Conservation (phyloP, 1,140 invertebrate genomes). For the Scylla paramamosain region DNA sequence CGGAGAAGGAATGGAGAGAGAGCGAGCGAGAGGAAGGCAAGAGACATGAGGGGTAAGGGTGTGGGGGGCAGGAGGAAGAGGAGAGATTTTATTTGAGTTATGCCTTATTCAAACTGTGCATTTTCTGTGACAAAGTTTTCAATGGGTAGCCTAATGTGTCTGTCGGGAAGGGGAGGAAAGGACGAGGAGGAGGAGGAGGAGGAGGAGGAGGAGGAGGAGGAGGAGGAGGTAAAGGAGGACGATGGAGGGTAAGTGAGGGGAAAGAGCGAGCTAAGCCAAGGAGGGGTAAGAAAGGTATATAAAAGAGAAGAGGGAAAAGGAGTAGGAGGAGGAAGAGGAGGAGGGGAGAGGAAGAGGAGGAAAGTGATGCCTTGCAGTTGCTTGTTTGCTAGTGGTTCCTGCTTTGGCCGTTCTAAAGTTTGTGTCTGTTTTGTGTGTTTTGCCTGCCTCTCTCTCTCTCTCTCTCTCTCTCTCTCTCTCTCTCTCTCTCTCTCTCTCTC, state of each 20-base stretch:
- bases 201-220: conserved; percentile 3
- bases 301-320: not conserved
- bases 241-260: not conserved
- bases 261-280: not conserved
- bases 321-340: not conserved
- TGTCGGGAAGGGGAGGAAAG: not conserved
- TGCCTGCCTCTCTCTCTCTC: not conserved
- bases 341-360: not conserved
- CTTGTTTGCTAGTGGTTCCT: not conserved
- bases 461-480: conserved; percentile 12
- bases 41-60: not conserved
- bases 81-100: conserved; percentile 60
- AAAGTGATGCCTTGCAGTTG: not conserved
- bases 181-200: not conserved
- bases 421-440: not conserved
- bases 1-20: not conserved
- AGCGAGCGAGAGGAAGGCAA: not conserved
- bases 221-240: not conserved
- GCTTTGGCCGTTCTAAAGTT: not conserved
- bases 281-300: not conserved
- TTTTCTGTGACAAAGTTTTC: conserved; percentile 67
- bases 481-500: not conserved
- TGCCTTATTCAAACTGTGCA: conserved; percentile 64
- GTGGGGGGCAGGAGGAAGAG: not conserved
- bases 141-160: conserved; percentile 61